Evolutionary conservation across 2,888 invertebrate species (phyloP).

Genomic region (Idaea aversata): DNA sequence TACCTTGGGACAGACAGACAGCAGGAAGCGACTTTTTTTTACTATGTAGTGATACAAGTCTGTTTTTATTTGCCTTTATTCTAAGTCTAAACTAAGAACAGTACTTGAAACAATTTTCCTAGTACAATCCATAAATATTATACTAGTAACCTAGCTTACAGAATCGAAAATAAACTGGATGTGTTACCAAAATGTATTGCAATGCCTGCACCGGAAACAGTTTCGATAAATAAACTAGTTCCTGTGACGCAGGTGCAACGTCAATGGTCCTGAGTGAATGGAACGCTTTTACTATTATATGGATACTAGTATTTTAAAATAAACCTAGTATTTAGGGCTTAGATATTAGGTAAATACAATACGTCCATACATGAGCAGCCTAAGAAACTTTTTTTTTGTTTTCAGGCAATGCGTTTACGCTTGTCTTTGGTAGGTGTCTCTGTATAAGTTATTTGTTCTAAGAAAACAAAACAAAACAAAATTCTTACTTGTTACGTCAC

Average conservation of each 20-base stretch:
- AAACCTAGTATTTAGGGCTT: not conserved
- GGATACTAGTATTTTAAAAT: not conserved
- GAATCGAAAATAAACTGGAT: constrained; percentile 18
- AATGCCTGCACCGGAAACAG: constrained; percentile 12
- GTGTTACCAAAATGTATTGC: constrained; percentile 8
- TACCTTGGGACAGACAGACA: too few relatives aligned
- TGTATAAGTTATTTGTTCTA: too few relatives aligned
- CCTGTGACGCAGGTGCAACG: constrained; percentile 19
- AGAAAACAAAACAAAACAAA: too few relatives aligned
- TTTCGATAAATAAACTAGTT: constrained; percentile 15
- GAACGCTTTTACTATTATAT: not conserved
- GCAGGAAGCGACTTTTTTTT: too few relatives aligned
- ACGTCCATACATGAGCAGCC: too few relatives aligned
- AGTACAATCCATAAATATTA: not conserved
- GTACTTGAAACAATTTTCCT: not conserved
- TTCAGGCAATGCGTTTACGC: too few relatives aligned
- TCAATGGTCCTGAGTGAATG: constrained; percentile 8
- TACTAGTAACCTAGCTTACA: not conserved
- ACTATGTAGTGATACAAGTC: too few relatives aligned
- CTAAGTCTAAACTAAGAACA: not conserved
- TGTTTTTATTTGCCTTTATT: too few relatives aligned
- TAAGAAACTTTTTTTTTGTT: too few relatives aligned
- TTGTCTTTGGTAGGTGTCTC: too few relatives aligned
- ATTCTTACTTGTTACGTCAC: too few relatives aligned
- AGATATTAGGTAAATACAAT: too few relatives aligned